Percentiles rank a stretch among this genome's conserved stretches.
These are phyloP conservation scores for Pherbina coryleti DNA, from an alignment of 2,888 invertebrate species.

Conservation along the genomic window DNA sequence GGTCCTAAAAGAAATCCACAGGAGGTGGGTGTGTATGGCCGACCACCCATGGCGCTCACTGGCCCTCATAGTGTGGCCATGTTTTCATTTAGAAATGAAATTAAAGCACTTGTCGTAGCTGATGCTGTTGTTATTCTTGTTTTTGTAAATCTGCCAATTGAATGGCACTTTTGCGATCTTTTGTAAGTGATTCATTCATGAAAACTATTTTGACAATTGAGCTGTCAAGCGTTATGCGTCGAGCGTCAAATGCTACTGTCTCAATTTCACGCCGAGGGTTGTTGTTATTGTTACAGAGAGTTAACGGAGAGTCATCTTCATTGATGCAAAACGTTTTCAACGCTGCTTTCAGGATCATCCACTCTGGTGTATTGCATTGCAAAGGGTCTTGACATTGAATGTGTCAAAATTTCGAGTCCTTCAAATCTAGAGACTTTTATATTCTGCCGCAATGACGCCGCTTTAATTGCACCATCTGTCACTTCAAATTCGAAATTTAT, in stretches of 20 bases:
- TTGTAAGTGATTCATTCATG: conserved; percentile 51
- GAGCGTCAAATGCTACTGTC: neutral
- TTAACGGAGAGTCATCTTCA: too few relatives aligned
- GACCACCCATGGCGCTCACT: conserved; percentile 54
- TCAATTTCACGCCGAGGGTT: conserved; percentile 15
- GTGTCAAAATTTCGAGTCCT: neutral
- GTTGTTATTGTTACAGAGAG: neutral
- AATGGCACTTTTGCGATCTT: conserved; percentile 14
- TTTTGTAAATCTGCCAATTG: conserved; percentile 10
- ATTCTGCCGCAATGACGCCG: conserved; percentile 55
- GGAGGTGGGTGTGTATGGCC: conserved; percentile 60
- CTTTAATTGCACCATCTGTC: conserved; percentile 68
- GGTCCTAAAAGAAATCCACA: conserved; percentile 50
- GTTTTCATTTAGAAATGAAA: neutral
- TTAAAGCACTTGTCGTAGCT: conserved; percentile 23
- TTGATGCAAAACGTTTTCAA: conserved; percentile 7
- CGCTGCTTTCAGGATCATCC: neutral
- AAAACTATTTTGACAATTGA: conserved; percentile 67
- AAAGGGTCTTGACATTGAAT: conserved; percentile 21
- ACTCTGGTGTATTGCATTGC: neutral
- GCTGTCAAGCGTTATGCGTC: conserved; percentile 59
- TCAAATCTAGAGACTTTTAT: neutral
- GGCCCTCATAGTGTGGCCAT: conserved; percentile 22
- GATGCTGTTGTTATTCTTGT: neutral
- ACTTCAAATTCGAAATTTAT: conserved; percentile 62